Evolutionary conservation across 2,888 invertebrate species (phyloP), one percentile per base, ranked within the genome.

Genomic region (Malthinus seriepunctatus): DNA sequence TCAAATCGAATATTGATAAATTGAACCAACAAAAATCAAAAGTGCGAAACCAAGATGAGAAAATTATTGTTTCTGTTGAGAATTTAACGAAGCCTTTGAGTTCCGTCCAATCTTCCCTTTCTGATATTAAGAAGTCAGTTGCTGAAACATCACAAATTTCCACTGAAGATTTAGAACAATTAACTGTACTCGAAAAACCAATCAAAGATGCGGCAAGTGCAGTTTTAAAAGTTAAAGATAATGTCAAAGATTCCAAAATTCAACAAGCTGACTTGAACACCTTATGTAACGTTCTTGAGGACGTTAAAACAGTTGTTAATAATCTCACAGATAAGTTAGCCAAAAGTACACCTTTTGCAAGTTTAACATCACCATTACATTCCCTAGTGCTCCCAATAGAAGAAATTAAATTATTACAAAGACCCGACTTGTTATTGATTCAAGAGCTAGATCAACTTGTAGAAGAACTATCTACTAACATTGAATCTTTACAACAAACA

Each of bases 1-100:
- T 42, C n/a, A 42, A 42, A 42, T 8, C 39, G 9, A 42, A 15
- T 5, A 42, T 42, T n/a, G 39, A 15, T n/a, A 42, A 42, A 42
- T 15, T 42, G 15, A 9, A 42, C 39, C 0, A 15, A 15, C 39
- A 42, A 3, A 42, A 14, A 42, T n/a, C 15, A n/a, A 15, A 42
- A 9, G 39, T 42, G 14, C 14, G 7, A 9, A n/a, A 6, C 6
- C 15, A 9, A 42, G 39, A 42, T 42, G 15, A 42, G 23, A 15
- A 15, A n/a, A 15, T 42, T 15, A 15, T 42, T 15, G 14, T 12
- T 1, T 11, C 9, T 42, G 5, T 42, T n/a, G 39, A 14, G 10
- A 6, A 7, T 6, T 15, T 42, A 15, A n/a, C 23, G 2, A n/a
- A 15, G 23, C 39, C 39, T 2, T 7, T 42, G 8, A 42, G 10